Base-by-base conservation (phyloP, 2,797 vertebrate species). In the Lates japonicus region DNA sequence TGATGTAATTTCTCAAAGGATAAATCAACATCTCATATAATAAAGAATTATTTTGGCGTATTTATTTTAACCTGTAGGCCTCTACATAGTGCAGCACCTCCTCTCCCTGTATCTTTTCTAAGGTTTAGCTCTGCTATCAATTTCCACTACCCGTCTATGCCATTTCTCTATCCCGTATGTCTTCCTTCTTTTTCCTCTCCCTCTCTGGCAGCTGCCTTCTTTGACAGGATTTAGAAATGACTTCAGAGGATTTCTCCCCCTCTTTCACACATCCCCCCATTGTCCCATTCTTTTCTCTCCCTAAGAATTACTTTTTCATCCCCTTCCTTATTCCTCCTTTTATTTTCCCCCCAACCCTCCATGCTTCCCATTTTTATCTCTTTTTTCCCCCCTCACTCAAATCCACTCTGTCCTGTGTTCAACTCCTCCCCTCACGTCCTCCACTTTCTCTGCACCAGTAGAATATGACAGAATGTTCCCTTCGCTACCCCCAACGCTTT, bases 201-300 rank as follows among this genome's bases (percentile, higher is more conserved):
- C 62, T 75, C 54, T n/a, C 55, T 33, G 37, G 55, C 63, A 63
- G 48, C 76, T 70, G 13, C 65, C 74, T 57, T 76, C 67, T 77
- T 74, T 82, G 84, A 83, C 69, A 72, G 78, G 81, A 90, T 90
- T 88, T 81, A 54, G 70, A 87, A 88, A 88, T 72, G 69, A 83
- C 78, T 91, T 83, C 59, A 74, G 81, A 76, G 61, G 48, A 83
- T 75, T 86, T 86, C 80, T 76, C 48, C 59, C 58, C 74, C 65
- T 74, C 79, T 83, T 74, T 83, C 80, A 77, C 73, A 68, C 74
- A 70, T 76, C 58, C 54, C 52, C 52, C 65, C 46, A 74, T 81
- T 81, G 69, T 88, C 74, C 64, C 39, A 25, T 76, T 79, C 51
- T 82, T 90, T 78, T 90, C 70, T 81, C 48, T 80, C 49, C 68